Evolutionary conservation across 2,888 invertebrate genomes (phyloP).

Genomic region (Morpho helenor): DNA sequence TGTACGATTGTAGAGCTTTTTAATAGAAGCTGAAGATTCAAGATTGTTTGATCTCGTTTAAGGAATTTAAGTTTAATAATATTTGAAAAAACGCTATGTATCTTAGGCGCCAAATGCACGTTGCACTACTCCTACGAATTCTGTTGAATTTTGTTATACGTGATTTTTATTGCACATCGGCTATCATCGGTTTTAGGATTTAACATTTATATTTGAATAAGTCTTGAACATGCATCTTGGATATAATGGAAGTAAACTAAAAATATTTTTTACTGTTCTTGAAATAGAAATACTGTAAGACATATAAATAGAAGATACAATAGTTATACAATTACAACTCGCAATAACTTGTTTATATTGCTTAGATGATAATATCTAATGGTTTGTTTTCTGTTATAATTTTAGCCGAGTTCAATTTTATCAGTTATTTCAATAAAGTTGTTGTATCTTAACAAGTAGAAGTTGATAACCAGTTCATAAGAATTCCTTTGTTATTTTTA

Average conservation of each 20-base stretch:
- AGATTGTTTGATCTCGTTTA: slow-evolving; percentile 31
- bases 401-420: not conserved
- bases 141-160: slow-evolving; percentile 49
- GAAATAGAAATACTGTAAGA: too few relatives aligned
- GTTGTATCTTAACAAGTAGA: not conserved
- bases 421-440: not conserved
- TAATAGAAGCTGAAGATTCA: slow-evolving; percentile 29
- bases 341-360: too few relatives aligned
- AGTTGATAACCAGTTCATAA: slow-evolving; percentile 35
- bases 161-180: slow-evolving; percentile 31
- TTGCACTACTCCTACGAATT: slow-evolving; percentile 56
- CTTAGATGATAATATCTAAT: too few relatives aligned
- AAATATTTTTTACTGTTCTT: too few relatives aligned
- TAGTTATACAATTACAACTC: too few relatives aligned
- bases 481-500: slow-evolving; percentile 39
- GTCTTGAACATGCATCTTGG: too few relatives aligned
- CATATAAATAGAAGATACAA: too few relatives aligned
- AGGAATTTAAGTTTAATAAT: slow-evolving; percentile 70
- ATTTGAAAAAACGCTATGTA: slow-evolving; percentile 60
- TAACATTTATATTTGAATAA: not conserved
- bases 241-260: too few relatives aligned
- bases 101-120: slow-evolving; percentile 72
- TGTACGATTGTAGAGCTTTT: slow-evolving; percentile 35
- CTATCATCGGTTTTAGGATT: slow-evolving; percentile 19
- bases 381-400: too few relatives aligned